These are phyloP conservation scores for Poeciliopsis gracilis DNA, from an alignment of 2,797 vertebrate species.

Conservation along the genomic window DNA sequence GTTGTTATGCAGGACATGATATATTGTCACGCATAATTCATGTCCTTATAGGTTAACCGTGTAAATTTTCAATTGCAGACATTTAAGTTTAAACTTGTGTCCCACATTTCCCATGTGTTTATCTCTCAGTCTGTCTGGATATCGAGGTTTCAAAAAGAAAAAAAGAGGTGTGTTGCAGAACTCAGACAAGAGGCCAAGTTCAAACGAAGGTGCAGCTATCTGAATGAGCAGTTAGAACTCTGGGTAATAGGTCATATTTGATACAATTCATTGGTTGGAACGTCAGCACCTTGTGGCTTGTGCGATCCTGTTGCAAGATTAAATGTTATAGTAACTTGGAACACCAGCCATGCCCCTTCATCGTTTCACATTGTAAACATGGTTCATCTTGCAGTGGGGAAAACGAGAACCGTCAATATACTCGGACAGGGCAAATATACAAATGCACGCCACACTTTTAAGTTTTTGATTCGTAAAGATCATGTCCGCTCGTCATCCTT, in stretches of 20 bases:
- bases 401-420: background rate
- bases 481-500: no score
- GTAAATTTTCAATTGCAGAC: no score
- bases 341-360: background rate
- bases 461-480: no score
- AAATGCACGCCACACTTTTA: background rate
- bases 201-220: background rate
- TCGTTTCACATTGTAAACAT: no score
- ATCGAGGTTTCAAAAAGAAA: background rate
- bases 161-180: background rate
- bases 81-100: no score
- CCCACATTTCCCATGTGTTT: background rate
- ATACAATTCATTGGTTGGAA: background rate
- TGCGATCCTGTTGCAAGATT: background rate
- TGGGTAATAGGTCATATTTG: background rate
- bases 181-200: background rate
- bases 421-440: background rate
- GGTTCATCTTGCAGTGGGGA: background rate
- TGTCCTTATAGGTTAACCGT: no score
- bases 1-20: no score
- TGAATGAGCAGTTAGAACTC: background rate
- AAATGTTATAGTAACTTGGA: background rate
- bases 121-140: background rate
- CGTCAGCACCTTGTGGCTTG: background rate
- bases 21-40: no score